phyloP scores from a whole-genome alignment of 2,888 invertebrate species.

The Ganaspis brasiliensis region DNA sequence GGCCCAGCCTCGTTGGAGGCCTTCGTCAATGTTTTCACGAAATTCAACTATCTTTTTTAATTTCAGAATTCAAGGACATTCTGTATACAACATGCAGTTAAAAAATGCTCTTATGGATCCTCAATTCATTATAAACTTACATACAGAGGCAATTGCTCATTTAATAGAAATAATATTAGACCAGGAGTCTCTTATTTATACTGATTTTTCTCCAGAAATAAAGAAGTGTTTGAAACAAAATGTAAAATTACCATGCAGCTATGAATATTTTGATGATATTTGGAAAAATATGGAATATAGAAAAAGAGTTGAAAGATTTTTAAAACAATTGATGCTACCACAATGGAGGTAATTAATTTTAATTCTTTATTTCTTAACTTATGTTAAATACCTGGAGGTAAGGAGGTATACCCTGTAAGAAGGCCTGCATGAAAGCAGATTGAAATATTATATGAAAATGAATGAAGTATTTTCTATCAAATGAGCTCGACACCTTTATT shows the following conservation, averaged over 20 bases:
- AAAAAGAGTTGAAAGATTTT: slow-evolving; percentile 81
- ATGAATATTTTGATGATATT: slow-evolving; percentile 86
- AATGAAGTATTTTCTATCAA: no score
- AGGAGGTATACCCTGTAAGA: no score
- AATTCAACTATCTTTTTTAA: slow-evolving; percentile 40
- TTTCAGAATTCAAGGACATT: slow-evolving; percentile 74
- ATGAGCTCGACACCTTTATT: no score
- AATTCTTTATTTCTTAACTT: background rate
- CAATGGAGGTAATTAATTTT: slow-evolving; percentile 76
- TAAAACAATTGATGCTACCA: slow-evolving; percentile 84
- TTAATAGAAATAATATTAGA: slow-evolving; percentile 84
- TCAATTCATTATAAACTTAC: slow-evolving; percentile 83
- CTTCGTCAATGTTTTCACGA: no score
- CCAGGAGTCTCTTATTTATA: slow-evolving; percentile 83
- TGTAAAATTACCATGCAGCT: slow-evolving; percentile 84
- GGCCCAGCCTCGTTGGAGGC: no score
- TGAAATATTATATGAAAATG: no score
- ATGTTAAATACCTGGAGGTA: no score
- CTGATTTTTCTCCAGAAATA: slow-evolving; percentile 86
- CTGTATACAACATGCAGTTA: slow-evolving; percentile 68
- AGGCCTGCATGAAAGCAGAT: no score
- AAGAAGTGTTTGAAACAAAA: slow-evolving; percentile 81
- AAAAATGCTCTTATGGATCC: slow-evolving; percentile 82
- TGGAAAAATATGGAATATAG: slow-evolving; percentile 83
- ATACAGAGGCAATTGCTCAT: slow-evolving; percentile 86